Evolutionary conservation across 2,797 vertebrate species (phyloP), one percentile per base, ranked within the genome.

Genomic region (Melanotaenia pygmaea): DNA sequence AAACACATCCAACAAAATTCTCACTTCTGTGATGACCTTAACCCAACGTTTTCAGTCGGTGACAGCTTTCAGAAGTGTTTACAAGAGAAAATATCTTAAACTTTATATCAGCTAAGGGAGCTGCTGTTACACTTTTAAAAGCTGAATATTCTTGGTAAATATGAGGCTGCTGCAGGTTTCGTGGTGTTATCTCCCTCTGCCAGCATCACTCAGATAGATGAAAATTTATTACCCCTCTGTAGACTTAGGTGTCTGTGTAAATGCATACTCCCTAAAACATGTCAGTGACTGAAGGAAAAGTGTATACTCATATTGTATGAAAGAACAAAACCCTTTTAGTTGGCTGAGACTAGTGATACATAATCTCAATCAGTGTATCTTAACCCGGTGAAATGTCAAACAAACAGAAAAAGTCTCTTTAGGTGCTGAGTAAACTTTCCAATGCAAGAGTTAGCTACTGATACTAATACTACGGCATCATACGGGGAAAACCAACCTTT

Each of bases 141-240:
- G 59, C 59, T 64, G 34, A 73, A 76, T 70, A 68, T 66, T 69
- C 67, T 77, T 43, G 5, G 63, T 79, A 81, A 86, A 86, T 73
- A 82, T 50, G 78, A 59, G 43, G 43, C 59, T 67, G 76, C 66
- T 70, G 54, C 43, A 30, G 54, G 63, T 68, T 77, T 26, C 26
- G 2, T 61, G 61, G 57, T 14, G 63, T 85, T 90, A 87, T 88
- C 85, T 79, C 63, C 40, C 1, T 22, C 64, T 79, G 78, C 67
- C 80, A 86, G 77, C 64, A 73, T 79, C 67, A 72, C 60, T 70
- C 67, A 73, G 66, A 78, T 50, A 69, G 77, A 82, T 80, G 40
- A 51, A 74, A 77, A 85, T 74, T 47, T 63, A 69, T 43, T 54
- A 40, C 50, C 38, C 64, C 54, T 59, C 45, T 35, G 56, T 62